Base-by-base conservation (phyloP, 2,113 vertebrate species). In the Ammospiza caudacuta region DNA sequence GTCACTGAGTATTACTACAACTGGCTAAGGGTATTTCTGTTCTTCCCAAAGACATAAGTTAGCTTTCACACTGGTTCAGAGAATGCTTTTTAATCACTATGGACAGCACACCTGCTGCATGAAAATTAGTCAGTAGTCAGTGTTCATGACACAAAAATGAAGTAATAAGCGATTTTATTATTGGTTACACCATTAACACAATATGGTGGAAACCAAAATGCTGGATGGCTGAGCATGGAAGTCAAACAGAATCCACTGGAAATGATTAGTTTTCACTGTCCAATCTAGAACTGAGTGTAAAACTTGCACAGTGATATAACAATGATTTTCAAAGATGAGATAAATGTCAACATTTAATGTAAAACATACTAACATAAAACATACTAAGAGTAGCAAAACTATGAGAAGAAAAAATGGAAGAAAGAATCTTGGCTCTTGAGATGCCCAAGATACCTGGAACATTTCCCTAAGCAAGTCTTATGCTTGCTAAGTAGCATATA, bases 1-100 rank as follows among this genome's bases (percentile, higher is more conserved):
- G 66, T 89, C 79, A 92, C 8, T 55, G 49, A 73, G 43, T 24
- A 59, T 96, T 95, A 97, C 5, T 39, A 82, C 55, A 86, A n/a
- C 37, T 44, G 19, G 35, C 74, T 87, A 47, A 92, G 76, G 33
- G 16, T 12, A 87, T 47, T 85, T 83, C 58, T 87, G 11, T 24
- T 82, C 59, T 80, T 81, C 90, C 70, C 67, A 61, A 78, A 94
- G 62, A 64, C 15, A 55, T 31, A 55, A 84, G 68, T 64, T 23
- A 87, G 66, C 43, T 76, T 82, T 84, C 84, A 89, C 33, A 35
- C 9, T 24, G 31, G 11, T 64, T 75, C 49, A 91, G 46, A 87
- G 25, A 91, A 76, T 3, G 51, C 17, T 69, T 89, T 91, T 47
- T 37, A 75, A 86, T 94, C 76, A 87, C 25, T 68, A 86, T 13